These are phyloP conservation scores for Ophthalmolycus amberensis DNA, from an alignment of 2,113 vertebrate species.

Conservation along the genomic window DNA sequence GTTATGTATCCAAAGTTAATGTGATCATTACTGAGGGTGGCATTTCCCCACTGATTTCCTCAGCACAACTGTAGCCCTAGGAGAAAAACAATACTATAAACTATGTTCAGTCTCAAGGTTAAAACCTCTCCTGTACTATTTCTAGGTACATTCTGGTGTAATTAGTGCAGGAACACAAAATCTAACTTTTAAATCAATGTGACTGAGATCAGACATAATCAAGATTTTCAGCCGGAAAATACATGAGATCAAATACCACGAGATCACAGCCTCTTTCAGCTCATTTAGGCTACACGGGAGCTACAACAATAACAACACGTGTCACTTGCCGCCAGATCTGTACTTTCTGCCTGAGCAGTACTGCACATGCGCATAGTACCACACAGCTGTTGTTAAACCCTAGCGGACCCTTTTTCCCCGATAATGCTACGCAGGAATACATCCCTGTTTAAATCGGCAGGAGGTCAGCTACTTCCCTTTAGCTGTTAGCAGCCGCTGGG, in stretches of 20 bases:
- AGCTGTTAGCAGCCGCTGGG: not conserved
- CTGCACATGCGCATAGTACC: no score
- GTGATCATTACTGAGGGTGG: not conserved
- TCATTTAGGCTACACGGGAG: no score
- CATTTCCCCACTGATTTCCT: not conserved
- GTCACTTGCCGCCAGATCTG: no score
- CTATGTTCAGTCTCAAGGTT: slow-evolving; percentile 1
- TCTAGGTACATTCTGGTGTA: not conserved
- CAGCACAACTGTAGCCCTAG: not conserved
- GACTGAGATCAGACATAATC: not conserved
- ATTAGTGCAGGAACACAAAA: not conserved
- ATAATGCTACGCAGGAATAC: not conserved
- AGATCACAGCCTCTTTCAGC: no score
- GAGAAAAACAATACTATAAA: not conserved
- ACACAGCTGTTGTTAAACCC: no score
- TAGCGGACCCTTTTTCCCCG: not conserved
- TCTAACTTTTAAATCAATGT: not conserved
- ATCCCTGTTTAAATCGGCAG: not conserved
- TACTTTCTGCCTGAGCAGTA: no score
- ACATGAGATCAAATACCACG: no score
- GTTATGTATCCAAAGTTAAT: not conserved
- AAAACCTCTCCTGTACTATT: not conserved
- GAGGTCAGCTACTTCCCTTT: not conserved
- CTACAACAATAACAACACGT: no score
- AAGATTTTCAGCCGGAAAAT: not conserved